Evolutionary conservation across 1,140 invertebrate species (phyloP).

Genomic region (Eupristina koningsbergeri): DNA sequence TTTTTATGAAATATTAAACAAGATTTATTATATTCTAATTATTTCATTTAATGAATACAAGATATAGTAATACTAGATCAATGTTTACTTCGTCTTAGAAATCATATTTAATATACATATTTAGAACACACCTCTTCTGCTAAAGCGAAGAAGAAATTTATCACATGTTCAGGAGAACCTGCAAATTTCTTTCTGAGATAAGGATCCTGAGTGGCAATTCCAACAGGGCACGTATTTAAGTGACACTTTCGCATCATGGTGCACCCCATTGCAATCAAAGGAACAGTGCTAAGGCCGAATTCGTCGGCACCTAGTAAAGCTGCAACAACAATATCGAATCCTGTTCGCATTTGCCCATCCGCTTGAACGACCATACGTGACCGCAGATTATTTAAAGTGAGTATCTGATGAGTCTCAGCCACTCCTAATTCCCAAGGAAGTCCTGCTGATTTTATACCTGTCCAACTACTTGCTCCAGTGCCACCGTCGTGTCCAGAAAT

Average conservation of each 20-base stretch:
- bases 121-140: conserved; percentile 89
- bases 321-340: conserved; percentile 97
- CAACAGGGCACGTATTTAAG: conserved; percentile 98
- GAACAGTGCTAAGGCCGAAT: conserved; percentile 98
- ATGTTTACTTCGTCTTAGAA: neutral
- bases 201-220: conserved; percentile 98
- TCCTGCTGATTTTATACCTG: conserved; percentile 94
- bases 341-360: conserved; percentile 94
- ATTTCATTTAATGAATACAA: too few relatives aligned
- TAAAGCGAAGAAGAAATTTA: conserved; percentile 98
- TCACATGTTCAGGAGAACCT: conserved; percentile 96
- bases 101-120: neutral
- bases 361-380: conserved; percentile 96
- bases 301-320: conserved; percentile 97
- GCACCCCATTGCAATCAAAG: conserved; percentile 96
- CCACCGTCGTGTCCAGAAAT: conserved; percentile 99
- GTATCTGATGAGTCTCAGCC: conserved; percentile 97
- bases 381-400: conserved; percentile 95
- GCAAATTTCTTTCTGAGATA: conserved; percentile 95
- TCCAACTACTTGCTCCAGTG: conserved; percentile 98
- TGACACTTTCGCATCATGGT: conserved; percentile 99
- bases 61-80: too few relatives aligned
- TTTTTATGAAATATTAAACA: too few relatives aligned
- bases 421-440: conserved; percentile 98
- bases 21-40: too few relatives aligned